These are phyloP conservation scores for Osmoderma eremita DNA, from an alignment of 2,888 invertebrate genomes.

Conservation along the genomic window DNA sequence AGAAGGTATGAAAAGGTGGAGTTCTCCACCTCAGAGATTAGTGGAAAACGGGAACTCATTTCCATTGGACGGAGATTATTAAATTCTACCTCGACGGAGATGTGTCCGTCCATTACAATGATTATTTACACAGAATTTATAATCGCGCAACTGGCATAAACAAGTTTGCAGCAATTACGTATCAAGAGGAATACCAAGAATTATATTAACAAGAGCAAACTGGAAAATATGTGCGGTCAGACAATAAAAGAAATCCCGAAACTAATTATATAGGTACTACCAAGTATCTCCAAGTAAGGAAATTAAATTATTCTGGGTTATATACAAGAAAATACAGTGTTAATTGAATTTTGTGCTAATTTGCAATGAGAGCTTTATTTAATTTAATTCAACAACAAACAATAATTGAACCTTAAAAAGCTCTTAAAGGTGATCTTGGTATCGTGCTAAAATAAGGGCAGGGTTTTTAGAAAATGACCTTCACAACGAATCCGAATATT, in stretches of 20 bases:
- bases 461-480: too few relatives aligned
- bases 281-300: neutral
- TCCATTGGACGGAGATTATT: neutral
- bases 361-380: too few relatives aligned
- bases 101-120: conserved; percentile 25
- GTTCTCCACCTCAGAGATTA: neutral
- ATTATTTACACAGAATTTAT: conserved; percentile 33
- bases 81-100: conserved; percentile 25
- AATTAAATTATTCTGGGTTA: too few relatives aligned
- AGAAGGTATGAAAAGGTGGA: conserved; percentile 1
- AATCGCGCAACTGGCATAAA: neutral
- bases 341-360: too few relatives aligned
- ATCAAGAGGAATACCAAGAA: conserved; percentile 1
- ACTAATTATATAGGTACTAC: neutral
- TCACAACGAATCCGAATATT: too few relatives aligned
- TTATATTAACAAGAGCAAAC: neutral
- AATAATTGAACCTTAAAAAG: too few relatives aligned
- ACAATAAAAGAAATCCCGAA: neutral
- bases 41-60: conserved; percentile 20
- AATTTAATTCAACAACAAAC: too few relatives aligned
- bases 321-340: too few relatives aligned
- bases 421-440: too few relatives aligned
- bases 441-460: too few relatives aligned
- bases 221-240: conserved; percentile 5
- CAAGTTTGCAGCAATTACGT: neutral